Evolutionary conservation across 2,797 vertebrate genomes (phyloP).

Genomic region (Lithobates sylvaticus): DNA sequence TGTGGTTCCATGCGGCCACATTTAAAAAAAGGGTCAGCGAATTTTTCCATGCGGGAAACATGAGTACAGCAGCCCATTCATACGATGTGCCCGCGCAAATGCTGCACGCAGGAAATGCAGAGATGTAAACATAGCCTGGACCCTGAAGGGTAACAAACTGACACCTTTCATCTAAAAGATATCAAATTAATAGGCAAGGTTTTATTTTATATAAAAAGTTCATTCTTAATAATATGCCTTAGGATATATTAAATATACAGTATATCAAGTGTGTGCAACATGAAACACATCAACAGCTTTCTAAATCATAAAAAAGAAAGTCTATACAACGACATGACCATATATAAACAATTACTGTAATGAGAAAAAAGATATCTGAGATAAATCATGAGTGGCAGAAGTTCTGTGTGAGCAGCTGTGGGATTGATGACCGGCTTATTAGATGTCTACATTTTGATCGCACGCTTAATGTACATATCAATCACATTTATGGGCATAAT

Average conservation of each 20-base stretch:
- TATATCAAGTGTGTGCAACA: neutral
- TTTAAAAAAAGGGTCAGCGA: no score
- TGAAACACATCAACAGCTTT: neutral
- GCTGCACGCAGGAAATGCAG: no score
- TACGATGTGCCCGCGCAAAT: no score
- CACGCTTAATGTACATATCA: constrained; percentile 55
- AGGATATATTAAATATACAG: neutral
- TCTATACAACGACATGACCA: constrained; percentile 41
- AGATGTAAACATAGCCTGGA: no score
- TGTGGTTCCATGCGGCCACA: no score
- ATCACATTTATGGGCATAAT: constrained; percentile 55
- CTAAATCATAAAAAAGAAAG: neutral
- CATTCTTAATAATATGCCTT: neutral
- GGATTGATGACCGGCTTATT: constrained; percentile 49
- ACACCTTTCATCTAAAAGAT: neutral
- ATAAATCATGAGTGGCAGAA: constrained; percentile 57
- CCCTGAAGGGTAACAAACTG: neutral
- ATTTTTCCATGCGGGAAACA: no score
- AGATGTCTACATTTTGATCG: constrained; percentile 50
- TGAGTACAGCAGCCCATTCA: no score
- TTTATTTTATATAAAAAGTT: neutral
- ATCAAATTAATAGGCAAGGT: neutral
- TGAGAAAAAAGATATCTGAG: constrained; percentile 13
- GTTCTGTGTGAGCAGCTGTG: constrained; percentile 55
- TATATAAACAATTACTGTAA: constrained; percentile 52